Conservation (phyloP, 2,888 invertebrate genomes). For the Eilema griseolum region DNA sequence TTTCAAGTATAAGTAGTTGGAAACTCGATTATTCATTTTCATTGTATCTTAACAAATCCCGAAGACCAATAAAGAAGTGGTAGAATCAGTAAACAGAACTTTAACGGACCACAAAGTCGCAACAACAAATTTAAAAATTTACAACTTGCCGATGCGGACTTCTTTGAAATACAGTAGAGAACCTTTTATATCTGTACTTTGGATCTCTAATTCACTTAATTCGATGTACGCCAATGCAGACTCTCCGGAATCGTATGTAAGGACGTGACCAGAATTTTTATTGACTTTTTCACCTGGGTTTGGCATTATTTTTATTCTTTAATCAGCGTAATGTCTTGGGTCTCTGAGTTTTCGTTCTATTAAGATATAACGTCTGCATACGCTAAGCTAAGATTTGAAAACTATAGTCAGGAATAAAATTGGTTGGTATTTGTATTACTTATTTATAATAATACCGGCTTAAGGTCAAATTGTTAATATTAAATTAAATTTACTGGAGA, state of each 20-base stretch:
- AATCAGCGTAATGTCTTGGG: conserved; percentile 52
- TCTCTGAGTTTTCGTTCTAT: conserved; percentile 20
- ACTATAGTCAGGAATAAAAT: background rate
- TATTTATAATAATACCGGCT: background rate
- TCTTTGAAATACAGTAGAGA: conserved; percentile 29
- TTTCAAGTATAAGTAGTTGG: conserved; percentile 32
- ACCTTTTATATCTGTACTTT: conserved; percentile 48
- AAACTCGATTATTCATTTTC: conserved; percentile 50
- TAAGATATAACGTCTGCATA: conserved; percentile 26
- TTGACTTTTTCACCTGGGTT: conserved; percentile 48
- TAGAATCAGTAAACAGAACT: conserved; percentile 22
- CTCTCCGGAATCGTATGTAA: conserved; percentile 44
- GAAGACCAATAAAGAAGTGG: conserved; percentile 25
- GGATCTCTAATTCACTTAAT: conserved; percentile 57
- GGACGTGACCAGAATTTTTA: conserved; percentile 47
- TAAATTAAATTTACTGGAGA: too few species aligned
- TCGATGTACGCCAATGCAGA: conserved; percentile 57
- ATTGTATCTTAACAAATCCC: conserved; percentile 41
- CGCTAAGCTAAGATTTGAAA: conserved; percentile 28
- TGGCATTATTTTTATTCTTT: conserved; percentile 51
- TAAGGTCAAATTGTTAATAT: background rate
- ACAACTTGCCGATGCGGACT: conserved; percentile 40
- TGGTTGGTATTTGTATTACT: background rate
- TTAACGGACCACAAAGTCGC: conserved; percentile 23
- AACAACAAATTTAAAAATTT: conserved; percentile 53